phyloP scores from a whole-genome alignment of 2,113 vertebrate genomes.

The Halichoeres trimaculatus region DNA sequence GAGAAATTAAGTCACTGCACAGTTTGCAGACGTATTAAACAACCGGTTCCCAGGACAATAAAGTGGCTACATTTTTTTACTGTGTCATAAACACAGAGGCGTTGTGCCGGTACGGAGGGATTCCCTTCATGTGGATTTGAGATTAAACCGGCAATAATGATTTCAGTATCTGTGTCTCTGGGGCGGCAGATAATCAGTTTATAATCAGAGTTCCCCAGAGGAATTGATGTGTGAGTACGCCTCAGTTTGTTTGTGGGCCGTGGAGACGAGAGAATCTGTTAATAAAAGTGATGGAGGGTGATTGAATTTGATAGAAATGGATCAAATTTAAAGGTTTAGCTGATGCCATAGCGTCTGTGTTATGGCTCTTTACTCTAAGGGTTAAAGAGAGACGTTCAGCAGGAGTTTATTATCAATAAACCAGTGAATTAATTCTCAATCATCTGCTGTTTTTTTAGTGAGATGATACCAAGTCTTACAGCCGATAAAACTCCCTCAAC shows the following conservation, averaged over 20 bases:
- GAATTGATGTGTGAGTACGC: slow-evolving; percentile 35
- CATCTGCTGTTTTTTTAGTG: too few species aligned
- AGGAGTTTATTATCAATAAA: too few species aligned
- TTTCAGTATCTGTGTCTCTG: slow-evolving; percentile 15
- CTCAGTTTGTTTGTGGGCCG: slow-evolving; percentile 3
- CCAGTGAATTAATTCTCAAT: too few species aligned
- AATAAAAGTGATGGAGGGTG: neutral
- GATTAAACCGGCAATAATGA: slow-evolving; percentile 48
- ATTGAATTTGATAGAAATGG: neutral
- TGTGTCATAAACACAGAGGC: slow-evolving; percentile 27
- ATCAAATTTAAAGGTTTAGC: neutral
- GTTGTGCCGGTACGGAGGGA: slow-evolving; percentile 5
- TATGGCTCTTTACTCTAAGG: too few species aligned
- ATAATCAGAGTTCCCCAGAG: slow-evolving; percentile 42
- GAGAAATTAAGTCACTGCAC: slow-evolving; percentile 27
- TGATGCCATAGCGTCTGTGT: neutral
- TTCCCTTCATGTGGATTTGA: slow-evolving; percentile 40
- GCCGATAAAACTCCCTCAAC: too few species aligned
- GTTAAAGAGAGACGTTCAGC: too few species aligned
- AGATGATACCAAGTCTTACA: too few species aligned
- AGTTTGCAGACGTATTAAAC: slow-evolving; percentile 54
- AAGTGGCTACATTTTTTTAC: slow-evolving; percentile 18
- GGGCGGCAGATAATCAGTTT: slow-evolving; percentile 46
- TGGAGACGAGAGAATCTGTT: neutral
- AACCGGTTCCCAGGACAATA: slow-evolving; percentile 27